A percentile compares a stretch with the other conserved stretches of the same genome.
These are phyloP conservation scores for Mustelus asterias DNA, from an alignment of 2,113 vertebrate genomes.

Conservation along the genomic window DNA sequence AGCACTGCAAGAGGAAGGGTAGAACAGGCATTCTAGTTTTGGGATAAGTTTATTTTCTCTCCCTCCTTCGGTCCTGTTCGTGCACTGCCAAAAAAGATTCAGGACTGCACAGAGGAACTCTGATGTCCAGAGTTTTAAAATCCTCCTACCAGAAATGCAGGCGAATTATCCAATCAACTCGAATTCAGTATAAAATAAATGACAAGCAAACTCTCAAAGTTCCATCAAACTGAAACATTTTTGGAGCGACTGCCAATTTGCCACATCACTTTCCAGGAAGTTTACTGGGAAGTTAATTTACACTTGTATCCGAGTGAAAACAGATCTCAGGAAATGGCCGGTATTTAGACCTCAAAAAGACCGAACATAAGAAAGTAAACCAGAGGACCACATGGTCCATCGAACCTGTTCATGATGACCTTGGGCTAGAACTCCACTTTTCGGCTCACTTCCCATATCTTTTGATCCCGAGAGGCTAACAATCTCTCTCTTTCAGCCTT, in stretches of 20 bases:
- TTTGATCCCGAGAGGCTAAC: no score
- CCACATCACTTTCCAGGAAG: not conserved
- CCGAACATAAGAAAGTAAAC: no score
- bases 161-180: not conserved
- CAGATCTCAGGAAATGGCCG: no score
- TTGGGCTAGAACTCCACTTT: no score
- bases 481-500: no score
- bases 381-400: no score
- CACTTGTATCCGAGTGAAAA: not conserved
- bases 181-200: not conserved
- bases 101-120: no score
- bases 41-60: not conserved
- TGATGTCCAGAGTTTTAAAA: not conserved
- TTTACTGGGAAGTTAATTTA: not conserved
- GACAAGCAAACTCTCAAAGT: not conserved
- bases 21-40: not conserved
- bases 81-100: not conserved
- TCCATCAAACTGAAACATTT: not conserved
- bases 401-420: no score
- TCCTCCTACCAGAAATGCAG: not conserved
- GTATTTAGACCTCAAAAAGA: no score
- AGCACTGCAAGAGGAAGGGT: no score
- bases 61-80: not conserved
- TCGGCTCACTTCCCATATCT: no score
- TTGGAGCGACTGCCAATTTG: not conserved